Base-by-base conservation (phyloP, 2,797 vertebrate species). In the Falco concolor region DNA sequence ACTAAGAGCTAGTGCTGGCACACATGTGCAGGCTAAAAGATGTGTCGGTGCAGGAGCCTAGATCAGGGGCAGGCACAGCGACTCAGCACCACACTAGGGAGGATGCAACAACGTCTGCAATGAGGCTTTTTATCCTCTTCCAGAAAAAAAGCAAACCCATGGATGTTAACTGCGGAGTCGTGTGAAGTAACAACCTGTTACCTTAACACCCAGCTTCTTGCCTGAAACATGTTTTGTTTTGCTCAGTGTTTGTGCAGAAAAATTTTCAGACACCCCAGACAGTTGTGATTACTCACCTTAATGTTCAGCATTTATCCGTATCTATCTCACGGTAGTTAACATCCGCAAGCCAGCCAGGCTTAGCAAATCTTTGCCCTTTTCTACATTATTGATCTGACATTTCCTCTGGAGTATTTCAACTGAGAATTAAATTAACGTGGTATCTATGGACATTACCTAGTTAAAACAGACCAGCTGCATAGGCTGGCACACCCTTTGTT, bases 371-470 rank as follows among this genome's bases (percentile, higher is more conserved):
- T 63, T 96, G 92, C 84, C 96, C 95, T 94, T 94, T 94, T 77
- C 94, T 95, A 21, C 57, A 3, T 87, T 96, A 94, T 96, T 93
- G 87, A 91, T 95, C 93, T 91, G 92, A 96, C 85, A 89, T 96
- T 97, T 96, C 89, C 95, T 93, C 89, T 97, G 95, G 90, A 96
- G 96, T 96, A 95, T 95, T 96, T 97, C 96, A 95, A 25, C 79
- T 44, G 89, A 93, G 94, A 96, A 97, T 96, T 94, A 91, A 94
- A 96, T 97, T 95, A 97, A 73, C 1, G 17, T 84, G 3, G 2
- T 83, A 93, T 81, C 91, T 91, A 75, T 18, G 88, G 93, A 81
- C 92, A 72, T 89, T 92, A 90, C 88, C 92, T 57, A 93, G 95
- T 93, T 96, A 93, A 95, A 95, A 40, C 89, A 84, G 83, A 79